Evolutionary conservation across 1,140 invertebrate genomes (phyloP), one percentile per base, ranked within the genome.

Genomic region (Papilio polyxenes): DNA sequence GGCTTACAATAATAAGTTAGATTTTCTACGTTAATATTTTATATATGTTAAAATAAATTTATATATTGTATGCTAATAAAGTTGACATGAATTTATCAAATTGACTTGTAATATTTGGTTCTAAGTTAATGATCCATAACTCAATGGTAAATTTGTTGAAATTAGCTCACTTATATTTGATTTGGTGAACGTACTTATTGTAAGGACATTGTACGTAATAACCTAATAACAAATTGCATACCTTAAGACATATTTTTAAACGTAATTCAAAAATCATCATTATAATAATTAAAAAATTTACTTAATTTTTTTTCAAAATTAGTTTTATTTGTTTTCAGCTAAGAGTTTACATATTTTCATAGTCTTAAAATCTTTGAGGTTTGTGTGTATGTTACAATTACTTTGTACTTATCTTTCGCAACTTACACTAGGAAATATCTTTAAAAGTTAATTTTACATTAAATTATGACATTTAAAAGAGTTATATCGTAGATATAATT

Each of bases 401-500:
- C 23, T 31, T 31, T 31, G 23, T 31, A 31, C 23, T 31, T 31
- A 31, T 10, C 48, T 49, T 49, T 49, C 48, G 48, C 53, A 59
- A 10, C n/a, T 59, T 9, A 20, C 56, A 17, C n/a, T 65, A 65
- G 31, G 7, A 7, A 20, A 20, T 17, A 8, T 72, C 3, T 13
- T 13, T 40, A 37, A 37, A 8, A 23, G 37, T 17, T 74, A 15
- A 20, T 49, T 44, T 9, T 3, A 6, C 6, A 75, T 77, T 49
- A 48, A 48, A 13, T 48, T 40, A n/a, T n/a, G 11, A 37, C 37
- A 31, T 31, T 15, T 10, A 15, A 53, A 77, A 53, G 48, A n/a
- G 4, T 77, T 77, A 11, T 20, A 23, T 53, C 17, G 75, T 56
- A 77, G 74, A 75, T 20, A 48, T 77, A 77, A 77, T 77, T 77